Evolutionary conservation across 2,888 invertebrate genomes (phyloP).

Genomic region (Catocala sponsa): DNA sequence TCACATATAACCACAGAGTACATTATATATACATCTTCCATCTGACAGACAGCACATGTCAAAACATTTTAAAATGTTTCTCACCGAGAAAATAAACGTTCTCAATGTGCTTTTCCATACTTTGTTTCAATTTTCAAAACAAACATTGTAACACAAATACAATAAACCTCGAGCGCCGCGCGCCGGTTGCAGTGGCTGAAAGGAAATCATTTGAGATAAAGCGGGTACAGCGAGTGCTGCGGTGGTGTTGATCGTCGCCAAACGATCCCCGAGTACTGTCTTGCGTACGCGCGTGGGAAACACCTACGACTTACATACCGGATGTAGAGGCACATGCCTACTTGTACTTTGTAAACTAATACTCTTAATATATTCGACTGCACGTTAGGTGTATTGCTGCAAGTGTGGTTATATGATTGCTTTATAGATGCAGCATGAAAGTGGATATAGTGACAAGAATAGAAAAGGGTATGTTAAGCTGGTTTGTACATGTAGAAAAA

Average conservation of each 20-base stretch:
- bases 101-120: not conserved
- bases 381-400: no score
- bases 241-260: constrained; percentile 51
- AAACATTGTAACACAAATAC: not conserved
- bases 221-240: no score
- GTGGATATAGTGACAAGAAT: no score
- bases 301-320: constrained; percentile 47
- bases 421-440: no score
- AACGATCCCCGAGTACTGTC: constrained; percentile 58
- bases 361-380: no score
- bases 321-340: constrained; percentile 2
- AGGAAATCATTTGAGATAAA: constrained; percentile 42
- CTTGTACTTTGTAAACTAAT: not conserved
- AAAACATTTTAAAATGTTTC: not conserved
- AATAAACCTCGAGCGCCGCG: not conserved
- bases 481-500: no score
- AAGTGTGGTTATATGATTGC: no score
- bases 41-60: no score
- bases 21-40: no score
- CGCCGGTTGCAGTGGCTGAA: constrained; percentile 12
- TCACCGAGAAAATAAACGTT: not conserved
- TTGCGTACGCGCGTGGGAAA: constrained; percentile 64
- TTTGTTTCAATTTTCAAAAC: not conserved
- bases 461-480: no score
- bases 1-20: not conserved